Percentiles rank a stretch among this genome's conserved stretches.
Conservation (phyloP, 1,140 invertebrate genomes). For the Melipona quadrifasciata region DNA sequence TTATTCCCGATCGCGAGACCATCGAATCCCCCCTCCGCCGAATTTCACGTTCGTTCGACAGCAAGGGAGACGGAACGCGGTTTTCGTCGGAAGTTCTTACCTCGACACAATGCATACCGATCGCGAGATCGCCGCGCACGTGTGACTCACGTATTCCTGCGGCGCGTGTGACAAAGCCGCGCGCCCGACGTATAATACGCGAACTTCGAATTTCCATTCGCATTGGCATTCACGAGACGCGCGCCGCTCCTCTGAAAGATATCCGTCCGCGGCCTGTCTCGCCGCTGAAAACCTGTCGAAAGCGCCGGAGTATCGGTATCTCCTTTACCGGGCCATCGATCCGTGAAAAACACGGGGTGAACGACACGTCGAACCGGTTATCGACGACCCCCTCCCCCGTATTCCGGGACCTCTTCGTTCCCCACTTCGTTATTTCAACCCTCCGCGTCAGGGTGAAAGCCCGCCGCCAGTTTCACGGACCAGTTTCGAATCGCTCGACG, state of each 20-base stretch:
- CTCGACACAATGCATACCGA: constrained; percentile 34
- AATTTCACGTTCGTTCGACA: neutral
- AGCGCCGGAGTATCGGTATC: constrained; percentile 42
- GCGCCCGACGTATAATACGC: constrained; percentile 33
- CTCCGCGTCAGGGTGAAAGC: neutral
- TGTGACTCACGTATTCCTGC: constrained; percentile 11
- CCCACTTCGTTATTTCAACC: constrained; percentile 8
- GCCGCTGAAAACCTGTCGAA: constrained; percentile 39
- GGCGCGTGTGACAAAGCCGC: constrained; percentile 31
- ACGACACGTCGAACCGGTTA: constrained; percentile 44
- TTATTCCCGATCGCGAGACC: neutral
- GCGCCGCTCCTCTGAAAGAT: constrained; percentile 51
- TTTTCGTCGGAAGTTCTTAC: constrained; percentile 19
- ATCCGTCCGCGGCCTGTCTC: constrained; percentile 35
- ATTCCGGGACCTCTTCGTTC: neutral
- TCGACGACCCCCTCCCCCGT: neutral
- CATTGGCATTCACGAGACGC: constrained; percentile 45
- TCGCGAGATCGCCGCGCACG: neutral
- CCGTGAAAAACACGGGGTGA: constrained; percentile 42
- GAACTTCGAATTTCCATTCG: constrained; percentile 47
- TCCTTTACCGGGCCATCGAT: constrained; percentile 50
- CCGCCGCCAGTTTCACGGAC: neutral
- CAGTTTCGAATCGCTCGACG: neutral
- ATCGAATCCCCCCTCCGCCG: too few species aligned
- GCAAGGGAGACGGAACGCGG: neutral